Evolutionary conservation across 2,797 vertebrate genomes (phyloP).

Genomic region (Pangasius macronema): DNA sequence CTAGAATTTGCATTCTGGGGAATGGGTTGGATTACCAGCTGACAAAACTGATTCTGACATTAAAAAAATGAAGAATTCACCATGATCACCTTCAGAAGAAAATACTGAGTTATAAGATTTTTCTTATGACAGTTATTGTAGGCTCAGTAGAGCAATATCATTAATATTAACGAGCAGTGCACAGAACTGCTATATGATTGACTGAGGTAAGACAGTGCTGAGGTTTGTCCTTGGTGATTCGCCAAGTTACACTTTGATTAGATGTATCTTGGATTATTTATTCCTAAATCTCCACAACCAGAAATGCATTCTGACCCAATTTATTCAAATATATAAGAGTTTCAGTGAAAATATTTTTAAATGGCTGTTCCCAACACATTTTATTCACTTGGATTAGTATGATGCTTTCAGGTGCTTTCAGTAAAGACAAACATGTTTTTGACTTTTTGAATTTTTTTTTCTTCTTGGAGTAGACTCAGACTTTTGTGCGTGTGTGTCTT

Average conservation of each 20-base stretch:
- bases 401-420: neutral
- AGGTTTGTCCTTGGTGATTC: neutral
- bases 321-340: neutral
- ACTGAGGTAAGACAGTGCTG: neutral
- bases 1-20: no score
- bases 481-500: neutral
- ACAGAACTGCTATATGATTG: neutral
- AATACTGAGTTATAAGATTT: neutral
- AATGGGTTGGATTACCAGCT: no score
- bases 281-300: neutral
- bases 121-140: neutral
- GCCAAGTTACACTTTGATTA: neutral
- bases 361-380: neutral
- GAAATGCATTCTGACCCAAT: neutral
- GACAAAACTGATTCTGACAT: neutral
- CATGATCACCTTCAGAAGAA: neutral
- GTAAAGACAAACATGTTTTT: neutral
- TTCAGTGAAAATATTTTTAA: neutral
- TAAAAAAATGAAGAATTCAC: neutral
- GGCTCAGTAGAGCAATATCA: neutral
- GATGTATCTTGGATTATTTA: neutral
- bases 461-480: neutral
- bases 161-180: neutral
- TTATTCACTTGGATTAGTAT: neutral
- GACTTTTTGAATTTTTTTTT: no score